phyloP scores from a whole-genome alignment of 2,888 invertebrate genomes.

The Psococerastis gibbosa region DNA sequence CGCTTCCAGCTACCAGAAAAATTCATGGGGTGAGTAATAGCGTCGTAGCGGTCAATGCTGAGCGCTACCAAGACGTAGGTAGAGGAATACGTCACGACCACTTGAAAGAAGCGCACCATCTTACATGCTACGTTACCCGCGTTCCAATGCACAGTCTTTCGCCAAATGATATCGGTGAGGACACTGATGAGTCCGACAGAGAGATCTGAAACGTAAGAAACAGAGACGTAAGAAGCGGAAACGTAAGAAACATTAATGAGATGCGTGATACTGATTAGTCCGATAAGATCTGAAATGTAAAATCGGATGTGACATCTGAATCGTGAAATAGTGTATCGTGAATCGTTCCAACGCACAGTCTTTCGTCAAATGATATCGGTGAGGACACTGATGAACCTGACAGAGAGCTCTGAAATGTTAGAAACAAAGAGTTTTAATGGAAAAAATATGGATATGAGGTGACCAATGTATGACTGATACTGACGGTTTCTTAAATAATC shows the following conservation, averaged over 20 bases:
- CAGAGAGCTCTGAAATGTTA: constrained; percentile 30
- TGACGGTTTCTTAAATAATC: no score
- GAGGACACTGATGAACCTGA: constrained; percentile 28
- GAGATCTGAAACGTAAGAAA: no score
- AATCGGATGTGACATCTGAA: no score
- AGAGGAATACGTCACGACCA: constrained; percentile 28
- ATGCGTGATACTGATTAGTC: no score
- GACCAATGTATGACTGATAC: no score
- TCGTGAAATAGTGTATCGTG: no score
- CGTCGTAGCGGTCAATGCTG: constrained; percentile 30
- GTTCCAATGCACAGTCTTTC: constrained; percentile 28
- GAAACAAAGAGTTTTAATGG: no score
- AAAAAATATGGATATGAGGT: no score
- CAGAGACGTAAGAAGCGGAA: no score
- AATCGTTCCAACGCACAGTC: constrained; percentile 28
- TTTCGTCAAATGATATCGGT: constrained; percentile 30
- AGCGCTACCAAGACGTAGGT: constrained; percentile 31
- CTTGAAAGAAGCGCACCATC: constrained; percentile 27
- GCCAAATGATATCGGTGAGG: constrained; percentile 29
- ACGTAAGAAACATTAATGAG: no score
- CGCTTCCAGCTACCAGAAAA: constrained; percentile 28
- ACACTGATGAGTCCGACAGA: constrained; percentile 30
- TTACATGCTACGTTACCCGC: constrained; percentile 29
- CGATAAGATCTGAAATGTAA: no score
- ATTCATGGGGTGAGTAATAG: constrained; percentile 29